phyloP scores from a whole-genome alignment of 2,797 vertebrate genomes.

The Pristis pectinata region DNA sequence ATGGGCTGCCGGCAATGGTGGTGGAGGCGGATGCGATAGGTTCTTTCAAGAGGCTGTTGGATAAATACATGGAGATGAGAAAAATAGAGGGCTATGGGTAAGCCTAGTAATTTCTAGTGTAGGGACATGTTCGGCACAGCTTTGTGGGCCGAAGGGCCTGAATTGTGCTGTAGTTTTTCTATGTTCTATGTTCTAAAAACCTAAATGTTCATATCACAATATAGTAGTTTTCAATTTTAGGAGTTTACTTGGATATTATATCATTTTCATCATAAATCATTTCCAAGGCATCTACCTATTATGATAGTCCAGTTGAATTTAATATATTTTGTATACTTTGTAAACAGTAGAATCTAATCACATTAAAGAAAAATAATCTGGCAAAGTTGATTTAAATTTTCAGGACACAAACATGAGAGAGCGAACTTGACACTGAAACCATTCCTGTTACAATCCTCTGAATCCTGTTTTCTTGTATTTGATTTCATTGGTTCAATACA shows the following conservation, averaged over 20 bases:
- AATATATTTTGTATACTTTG: neutral
- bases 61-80: too few relatives aligned
- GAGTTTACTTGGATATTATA: neutral
- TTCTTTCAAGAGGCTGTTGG: too few relatives aligned
- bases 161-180: too few relatives aligned
- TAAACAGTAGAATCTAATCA: neutral
- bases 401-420: neutral
- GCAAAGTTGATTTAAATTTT: neutral
- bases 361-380: neutral
- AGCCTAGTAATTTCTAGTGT: too few relatives aligned
- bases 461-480: constrained; percentile 38
- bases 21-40: too few relatives aligned
- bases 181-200: too few relatives aligned
- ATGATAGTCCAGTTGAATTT: neutral
- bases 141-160: too few relatives aligned
- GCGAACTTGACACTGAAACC: neutral
- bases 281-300: neutral
- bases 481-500: constrained; percentile 49
- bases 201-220: too few relatives aligned
- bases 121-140: too few relatives aligned
- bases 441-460: neutral
- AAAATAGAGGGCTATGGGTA: too few relatives aligned
- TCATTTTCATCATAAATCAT: neutral
- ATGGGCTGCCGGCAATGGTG: too few relatives aligned
- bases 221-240: neutral